Conservation (phyloP, 2,113 vertebrate species). For the Gymnogyps californianus region DNA sequence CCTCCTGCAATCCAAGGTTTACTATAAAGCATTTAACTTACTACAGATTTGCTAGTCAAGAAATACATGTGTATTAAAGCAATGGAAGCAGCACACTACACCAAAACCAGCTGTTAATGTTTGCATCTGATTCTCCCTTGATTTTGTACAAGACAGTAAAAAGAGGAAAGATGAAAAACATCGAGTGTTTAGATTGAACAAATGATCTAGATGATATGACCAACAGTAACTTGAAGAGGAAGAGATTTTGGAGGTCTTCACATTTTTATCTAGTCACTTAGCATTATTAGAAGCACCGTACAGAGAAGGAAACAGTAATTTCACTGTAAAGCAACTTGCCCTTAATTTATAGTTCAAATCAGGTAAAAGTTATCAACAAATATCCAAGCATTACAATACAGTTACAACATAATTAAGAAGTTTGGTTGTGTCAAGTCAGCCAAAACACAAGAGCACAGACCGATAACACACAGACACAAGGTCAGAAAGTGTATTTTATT, state of each 20-base stretch:
- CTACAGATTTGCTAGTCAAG: background rate
- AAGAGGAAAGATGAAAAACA: background rate
- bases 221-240: background rate
- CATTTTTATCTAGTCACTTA: background rate
- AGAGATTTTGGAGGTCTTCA: background rate
- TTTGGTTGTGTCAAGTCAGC: background rate
- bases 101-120: background rate
- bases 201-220: background rate
- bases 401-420: background rate
- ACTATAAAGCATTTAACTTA: background rate
- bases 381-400: background rate
- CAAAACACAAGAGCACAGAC: background rate
- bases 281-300: background rate
- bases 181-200: background rate
- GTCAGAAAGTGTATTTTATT: background rate
- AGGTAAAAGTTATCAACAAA: background rate
- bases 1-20: background rate
- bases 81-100: background rate
- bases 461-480: background rate
- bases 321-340: background rate
- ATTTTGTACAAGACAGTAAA: background rate
- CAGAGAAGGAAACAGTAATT: background rate
- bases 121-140: background rate
- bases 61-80: background rate
- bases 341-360: background rate